Conservation (phyloP, 2,888 invertebrate species). For the Sminthurides aquaticus region DNA sequence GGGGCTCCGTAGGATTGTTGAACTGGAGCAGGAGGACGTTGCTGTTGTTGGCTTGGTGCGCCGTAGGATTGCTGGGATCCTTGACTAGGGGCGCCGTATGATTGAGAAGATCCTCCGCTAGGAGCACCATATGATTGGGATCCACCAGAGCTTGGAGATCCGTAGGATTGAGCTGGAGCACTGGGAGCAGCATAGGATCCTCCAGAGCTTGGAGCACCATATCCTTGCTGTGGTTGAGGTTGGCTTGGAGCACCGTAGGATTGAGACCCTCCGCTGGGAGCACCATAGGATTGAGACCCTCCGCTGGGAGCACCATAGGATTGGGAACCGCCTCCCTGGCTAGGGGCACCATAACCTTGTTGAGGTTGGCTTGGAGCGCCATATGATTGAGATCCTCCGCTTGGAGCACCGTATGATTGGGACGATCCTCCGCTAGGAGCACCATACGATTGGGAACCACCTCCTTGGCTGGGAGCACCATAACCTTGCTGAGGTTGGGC, state of each 20-base stretch:
- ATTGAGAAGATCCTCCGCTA: not conserved
- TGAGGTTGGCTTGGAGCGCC: not conserved
- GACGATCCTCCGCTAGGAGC: not conserved
- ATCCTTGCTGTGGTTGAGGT: not conserved
- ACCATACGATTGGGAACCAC: not conserved
- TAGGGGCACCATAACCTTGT: constrained; percentile 2
- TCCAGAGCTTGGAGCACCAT: not conserved
- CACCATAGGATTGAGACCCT: not conserved
- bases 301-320: not conserved
- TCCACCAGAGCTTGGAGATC: not conserved
- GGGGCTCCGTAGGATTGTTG: constrained; percentile 1
- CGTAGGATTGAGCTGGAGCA: not conserved
- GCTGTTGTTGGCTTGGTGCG: not conserved
- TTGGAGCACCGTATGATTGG: not conserved
- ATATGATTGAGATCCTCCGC: constrained; percentile 1
- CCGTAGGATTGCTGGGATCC: not conserved
- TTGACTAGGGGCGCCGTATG: not conserved
- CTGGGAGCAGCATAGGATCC: not conserved
- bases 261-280: not conserved
- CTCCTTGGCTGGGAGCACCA: not conserved
- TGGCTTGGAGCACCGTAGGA: not conserved
- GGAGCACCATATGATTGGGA: not conserved
- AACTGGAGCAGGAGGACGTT: not conserved
- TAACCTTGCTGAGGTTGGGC: not conserved
- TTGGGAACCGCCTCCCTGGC: not conserved